phyloP scores from a whole-genome alignment of 2,888 invertebrate species.

The Perithous albicinctus region DNA sequence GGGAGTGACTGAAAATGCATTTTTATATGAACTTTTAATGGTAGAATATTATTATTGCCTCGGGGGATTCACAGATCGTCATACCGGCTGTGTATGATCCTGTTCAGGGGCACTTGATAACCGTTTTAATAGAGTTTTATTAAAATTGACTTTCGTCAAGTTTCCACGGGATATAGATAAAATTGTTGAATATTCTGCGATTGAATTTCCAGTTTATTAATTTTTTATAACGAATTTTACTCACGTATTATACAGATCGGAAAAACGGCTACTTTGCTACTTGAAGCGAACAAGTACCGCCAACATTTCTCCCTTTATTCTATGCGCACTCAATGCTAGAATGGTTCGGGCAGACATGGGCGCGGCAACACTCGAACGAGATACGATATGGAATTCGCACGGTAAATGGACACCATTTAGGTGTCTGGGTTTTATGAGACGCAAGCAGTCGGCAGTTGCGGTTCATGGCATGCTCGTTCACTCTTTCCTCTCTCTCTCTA shows the following conservation, averaged over 20 bases:
- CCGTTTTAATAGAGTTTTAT: not conserved
- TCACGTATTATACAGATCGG: no score
- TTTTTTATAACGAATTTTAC: no score
- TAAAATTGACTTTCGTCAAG: not conserved
- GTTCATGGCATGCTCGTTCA: not conserved
- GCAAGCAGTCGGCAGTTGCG: constrained; percentile 65
- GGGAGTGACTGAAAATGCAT: not conserved
- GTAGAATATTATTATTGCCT: not conserved
- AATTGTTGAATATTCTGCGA: not conserved
- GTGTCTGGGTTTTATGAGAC: constrained; percentile 75
- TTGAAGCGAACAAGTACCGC: no score
- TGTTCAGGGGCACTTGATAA: not conserved
- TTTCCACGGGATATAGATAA: not conserved
- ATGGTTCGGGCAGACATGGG: constrained; percentile 11
- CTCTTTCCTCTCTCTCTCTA: no score
- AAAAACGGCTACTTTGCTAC: no score
- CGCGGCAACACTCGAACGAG: constrained; percentile 20
- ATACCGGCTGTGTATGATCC: no score
- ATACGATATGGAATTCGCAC: constrained; percentile 34
- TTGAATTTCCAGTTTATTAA: no score
- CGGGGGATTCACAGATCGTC: not conserved
- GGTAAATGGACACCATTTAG: constrained; percentile 68
- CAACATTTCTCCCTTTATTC: not conserved
- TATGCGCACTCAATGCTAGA: constrained; percentile 1
- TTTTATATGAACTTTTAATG: not conserved